Percentiles rank a stretch among this genome's conserved stretches.
phyloP scores from a whole-genome alignment of 2,888 invertebrate genomes.

The Cynaeus angustus region DNA sequence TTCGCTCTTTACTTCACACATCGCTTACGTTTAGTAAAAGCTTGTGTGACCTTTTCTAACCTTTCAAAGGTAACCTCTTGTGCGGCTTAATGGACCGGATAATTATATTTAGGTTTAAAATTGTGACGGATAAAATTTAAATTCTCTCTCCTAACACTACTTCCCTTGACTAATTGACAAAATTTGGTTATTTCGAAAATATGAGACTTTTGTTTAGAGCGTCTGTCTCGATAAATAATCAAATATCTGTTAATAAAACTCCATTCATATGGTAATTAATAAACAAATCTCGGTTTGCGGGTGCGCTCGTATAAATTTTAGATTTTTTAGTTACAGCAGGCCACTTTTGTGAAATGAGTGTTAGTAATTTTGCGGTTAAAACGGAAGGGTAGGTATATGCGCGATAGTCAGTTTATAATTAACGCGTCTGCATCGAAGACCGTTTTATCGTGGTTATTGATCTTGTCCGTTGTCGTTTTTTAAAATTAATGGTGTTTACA shows the following conservation, averaged over 20 bases:
- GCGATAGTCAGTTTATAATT: conserved; percentile 35
- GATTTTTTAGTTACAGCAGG: conserved; percentile 10
- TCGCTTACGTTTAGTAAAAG: conserved; percentile 4
- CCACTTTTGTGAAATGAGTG: conserved; percentile 37
- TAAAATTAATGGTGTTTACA: conserved; percentile 29
- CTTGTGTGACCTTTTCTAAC: not conserved
- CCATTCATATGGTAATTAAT: too few relatives aligned
- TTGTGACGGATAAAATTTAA: not conserved
- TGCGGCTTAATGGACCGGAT: conserved; percentile 4
- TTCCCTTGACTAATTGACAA: not conserved
- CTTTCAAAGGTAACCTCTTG: conserved; percentile 2
- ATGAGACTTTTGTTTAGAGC: too few relatives aligned
- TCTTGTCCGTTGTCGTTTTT: conserved; percentile 25
- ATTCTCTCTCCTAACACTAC: not conserved
- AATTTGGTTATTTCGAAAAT: too few relatives aligned
- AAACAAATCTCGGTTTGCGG: not conserved
- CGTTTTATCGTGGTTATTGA: conserved; percentile 43
- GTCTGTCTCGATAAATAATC: too few relatives aligned
- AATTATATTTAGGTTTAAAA: not conserved
- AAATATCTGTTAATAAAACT: too few relatives aligned
- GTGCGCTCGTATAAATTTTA: not conserved
- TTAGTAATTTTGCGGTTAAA: conserved; percentile 37
- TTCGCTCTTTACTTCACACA: conserved; percentile 6
- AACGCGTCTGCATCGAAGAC: conserved; percentile 40
- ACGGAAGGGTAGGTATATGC: conserved; percentile 7